Evolutionary conservation across 2,113 vertebrate species (phyloP).

Genomic region (Spea multiplicata): DNA sequence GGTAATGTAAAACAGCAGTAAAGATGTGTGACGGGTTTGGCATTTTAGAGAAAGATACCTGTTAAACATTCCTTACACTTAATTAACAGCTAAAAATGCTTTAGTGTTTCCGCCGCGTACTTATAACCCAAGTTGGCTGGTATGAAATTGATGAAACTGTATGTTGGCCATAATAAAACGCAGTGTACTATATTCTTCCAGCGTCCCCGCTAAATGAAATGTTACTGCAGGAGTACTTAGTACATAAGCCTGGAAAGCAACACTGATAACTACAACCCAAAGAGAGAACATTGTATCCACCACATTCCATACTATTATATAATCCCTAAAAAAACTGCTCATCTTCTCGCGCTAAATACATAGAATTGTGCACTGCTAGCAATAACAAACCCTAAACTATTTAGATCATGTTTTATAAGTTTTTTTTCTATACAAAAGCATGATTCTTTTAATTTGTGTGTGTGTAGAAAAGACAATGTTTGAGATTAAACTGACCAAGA

Average conservation of each 20-base stretch:
- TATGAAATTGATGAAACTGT: conserved; percentile 53
- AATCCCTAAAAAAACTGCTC: too few species aligned
- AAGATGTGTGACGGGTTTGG: conserved; percentile 48
- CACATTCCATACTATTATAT: too few species aligned
- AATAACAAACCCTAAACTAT: too few species aligned
- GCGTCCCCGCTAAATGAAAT: conserved; percentile 59
- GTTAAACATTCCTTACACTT: conserved; percentile 58
- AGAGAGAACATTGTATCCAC: too few species aligned
- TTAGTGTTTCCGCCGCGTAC: conserved; percentile 54
- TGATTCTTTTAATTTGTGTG: too few species aligned
- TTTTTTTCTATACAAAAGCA: too few species aligned
- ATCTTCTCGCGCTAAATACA: too few species aligned
- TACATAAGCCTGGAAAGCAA: conserved; percentile 59
- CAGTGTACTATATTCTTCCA: conserved; percentile 58
- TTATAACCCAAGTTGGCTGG: conserved; percentile 59
- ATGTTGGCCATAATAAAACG: conserved; percentile 61
- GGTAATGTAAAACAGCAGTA: conserved; percentile 13
- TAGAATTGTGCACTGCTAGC: too few species aligned
- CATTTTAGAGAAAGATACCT: conserved; percentile 54
- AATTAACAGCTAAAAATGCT: conserved; percentile 58
- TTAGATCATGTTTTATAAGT: too few species aligned
- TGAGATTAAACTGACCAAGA: too few species aligned
- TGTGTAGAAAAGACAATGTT: too few species aligned
- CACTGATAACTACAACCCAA: conserved; percentile 55
- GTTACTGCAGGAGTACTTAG: conserved; percentile 60